Conservation (phyloP, 2,113 vertebrate species). For the Entosphenus tridentatus region DNA sequence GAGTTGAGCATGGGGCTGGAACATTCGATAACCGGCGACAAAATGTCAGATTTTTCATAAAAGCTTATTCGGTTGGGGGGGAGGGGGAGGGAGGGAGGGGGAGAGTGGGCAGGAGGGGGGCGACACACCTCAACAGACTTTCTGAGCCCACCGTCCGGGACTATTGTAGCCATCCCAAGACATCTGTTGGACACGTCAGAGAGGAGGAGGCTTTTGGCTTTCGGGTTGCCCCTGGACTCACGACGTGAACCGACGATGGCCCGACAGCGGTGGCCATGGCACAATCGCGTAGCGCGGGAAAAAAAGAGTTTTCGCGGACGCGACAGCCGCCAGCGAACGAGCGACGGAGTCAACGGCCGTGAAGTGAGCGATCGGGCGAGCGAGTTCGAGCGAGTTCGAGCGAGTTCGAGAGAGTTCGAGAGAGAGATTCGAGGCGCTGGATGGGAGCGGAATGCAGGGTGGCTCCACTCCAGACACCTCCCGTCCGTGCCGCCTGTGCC, state of each 20-base stretch:
- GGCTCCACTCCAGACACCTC: background rate
- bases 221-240: slow-evolving; percentile 7
- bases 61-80: background rate
- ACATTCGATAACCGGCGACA: background rate
- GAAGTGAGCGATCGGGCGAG: too few relatives aligned
- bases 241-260: slow-evolving; percentile 7
- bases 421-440: too few relatives aligned
- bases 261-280: too few relatives aligned
- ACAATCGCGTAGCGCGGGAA: background rate
- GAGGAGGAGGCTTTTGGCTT: slow-evolving; percentile 4
- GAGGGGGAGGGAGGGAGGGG: background rate
- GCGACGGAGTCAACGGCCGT: too few relatives aligned
- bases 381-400: too few relatives aligned
- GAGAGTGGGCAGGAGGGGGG: background rate
- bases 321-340: too few relatives aligned
- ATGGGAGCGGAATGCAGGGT: background rate
- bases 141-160: slow-evolving; percentile 18
- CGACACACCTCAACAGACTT: slow-evolving; percentile 8
- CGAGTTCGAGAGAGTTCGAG: too few relatives aligned
- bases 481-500: background rate
- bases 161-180: slow-evolving; percentile 19
- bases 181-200: slow-evolving; percentile 11
- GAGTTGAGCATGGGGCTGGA: background rate
- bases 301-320: too few relatives aligned
- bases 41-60: background rate